These are phyloP conservation scores for Gari tellinella DNA, from an alignment of 2,888 invertebrate genomes.

Conservation along the genomic window DNA sequence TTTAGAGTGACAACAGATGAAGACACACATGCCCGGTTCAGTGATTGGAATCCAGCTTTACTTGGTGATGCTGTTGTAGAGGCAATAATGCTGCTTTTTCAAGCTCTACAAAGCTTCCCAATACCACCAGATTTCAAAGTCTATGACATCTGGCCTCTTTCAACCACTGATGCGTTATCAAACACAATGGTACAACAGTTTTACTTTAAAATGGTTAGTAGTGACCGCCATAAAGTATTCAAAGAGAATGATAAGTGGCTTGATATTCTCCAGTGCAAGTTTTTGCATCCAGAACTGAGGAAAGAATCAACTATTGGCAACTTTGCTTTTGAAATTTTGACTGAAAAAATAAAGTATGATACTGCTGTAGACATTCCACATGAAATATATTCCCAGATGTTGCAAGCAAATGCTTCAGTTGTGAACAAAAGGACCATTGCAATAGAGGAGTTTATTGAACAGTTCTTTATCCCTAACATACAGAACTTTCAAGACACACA, in stretches of 20 bases:
- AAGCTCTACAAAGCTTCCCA: slow-evolving; percentile 5
- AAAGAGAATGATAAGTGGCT: slow-evolving; percentile 27
- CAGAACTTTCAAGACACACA: not conserved
- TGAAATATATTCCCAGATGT: slow-evolving; percentile 10
- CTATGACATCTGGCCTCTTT: slow-evolving; percentile 36
- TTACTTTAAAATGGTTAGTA: slow-evolving; percentile 3
- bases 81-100: slow-evolving; percentile 47
- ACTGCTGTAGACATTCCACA: slow-evolving; percentile 25
- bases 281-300: slow-evolving; percentile 38
- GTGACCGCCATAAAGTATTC: slow-evolving; percentile 24
- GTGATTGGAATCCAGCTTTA: slow-evolving; percentile 59
- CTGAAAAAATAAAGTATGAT: slow-evolving; percentile 5
- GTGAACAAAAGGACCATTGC: slow-evolving; percentile 27
- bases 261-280: slow-evolving; percentile 31
- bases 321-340: slow-evolving; percentile 25
- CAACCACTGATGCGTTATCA: slow-evolving; percentile 2
- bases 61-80: slow-evolving; percentile 50
- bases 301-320: slow-evolving; percentile 16
- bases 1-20: slow-evolving; percentile 69
- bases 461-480: slow-evolving; percentile 54
- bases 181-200: too few relatives aligned
- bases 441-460: slow-evolving; percentile 32
- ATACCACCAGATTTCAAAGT: too few relatives aligned
- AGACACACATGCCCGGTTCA: slow-evolving; percentile 62
- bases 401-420: not conserved